Evolutionary conservation across 2,888 invertebrate genomes (phyloP), one percentile per base, ranked within the genome.

Genomic region (Nematopogon swammerdamellus): DNA sequence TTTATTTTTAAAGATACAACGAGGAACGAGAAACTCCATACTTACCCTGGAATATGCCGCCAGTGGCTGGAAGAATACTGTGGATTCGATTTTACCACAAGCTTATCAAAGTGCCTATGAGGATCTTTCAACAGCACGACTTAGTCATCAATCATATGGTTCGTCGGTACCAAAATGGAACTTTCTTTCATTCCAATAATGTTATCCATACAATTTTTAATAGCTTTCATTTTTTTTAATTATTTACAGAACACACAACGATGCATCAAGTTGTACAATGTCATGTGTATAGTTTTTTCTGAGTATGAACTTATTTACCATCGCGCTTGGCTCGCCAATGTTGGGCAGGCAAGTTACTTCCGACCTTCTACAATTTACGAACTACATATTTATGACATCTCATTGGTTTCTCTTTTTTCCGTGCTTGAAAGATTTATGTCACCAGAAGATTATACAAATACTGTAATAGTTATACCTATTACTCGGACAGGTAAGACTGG

Each of bases 231-330:
- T 4, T 18, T 45, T 45, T 8, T 45, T 45, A 45, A 14, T 17
- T 18, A 14, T 45, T 83, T 87, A 60, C 82, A 87, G 64, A 86
- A 85, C 58, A 85, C 87, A 4, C 89, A 89, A 63, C 83, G 85
- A 49, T 86, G 87, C 48, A 87, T 91, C 47, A 89, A 89, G 59
- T 76, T 89, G 48, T 93, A 87, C 63, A 94, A 94, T 62, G 87
- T 88, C 2, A 80, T 94, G 68, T 83, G 87, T 25, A 85, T 86
- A 52, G 91, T 92, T 2, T 86, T 94, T 53, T 82, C 90, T 16
- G 91, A 92, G 62, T 94, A 88, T 60, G 93, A 94, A 68, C 82
- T 89, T 59, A 85, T 92, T 51, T 90, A 91, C 65, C 92, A 94
- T 60, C 82, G 84, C 56, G 89, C 91, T 1, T 93, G 93, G 93